Evolutionary conservation across 2,888 invertebrate species (phyloP).

Genomic region (Gibbula magus): DNA sequence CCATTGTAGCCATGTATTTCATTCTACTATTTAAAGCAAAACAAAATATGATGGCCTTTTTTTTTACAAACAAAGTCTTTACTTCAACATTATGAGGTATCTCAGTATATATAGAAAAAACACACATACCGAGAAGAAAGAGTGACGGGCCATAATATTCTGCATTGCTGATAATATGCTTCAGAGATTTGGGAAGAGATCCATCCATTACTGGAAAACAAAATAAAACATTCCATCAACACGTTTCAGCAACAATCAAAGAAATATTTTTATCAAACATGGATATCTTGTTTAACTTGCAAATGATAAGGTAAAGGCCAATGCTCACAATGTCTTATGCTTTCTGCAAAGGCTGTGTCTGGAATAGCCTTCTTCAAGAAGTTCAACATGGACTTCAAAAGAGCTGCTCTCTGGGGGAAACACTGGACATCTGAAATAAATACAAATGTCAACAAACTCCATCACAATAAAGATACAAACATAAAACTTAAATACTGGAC

Average conservation of each 20-base stretch:
- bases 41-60: too few species aligned
- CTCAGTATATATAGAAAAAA: neutral
- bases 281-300: neutral
- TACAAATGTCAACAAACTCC: too few species aligned
- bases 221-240: neutral
- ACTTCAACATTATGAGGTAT: neutral
- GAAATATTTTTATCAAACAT: neutral
- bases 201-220: constrained; percentile 85
- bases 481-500: too few species aligned
- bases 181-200: constrained; percentile 85
- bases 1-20: too few species aligned
- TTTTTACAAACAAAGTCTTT: neutral
- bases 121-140: constrained; percentile 83
- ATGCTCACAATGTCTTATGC: constrained; percentile 81
- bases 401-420: constrained; percentile 87
- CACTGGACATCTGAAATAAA: constrained; percentile 76
- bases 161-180: constrained; percentile 88
- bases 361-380: constrained; percentile 90
- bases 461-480: too few species aligned
- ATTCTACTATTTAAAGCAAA: too few species aligned
- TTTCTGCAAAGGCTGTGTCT: constrained; percentile 84
- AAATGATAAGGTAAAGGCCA: neutral
- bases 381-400: constrained; percentile 91
- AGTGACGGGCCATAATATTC: constrained; percentile 92
- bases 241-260: neutral